phyloP scores from a whole-genome alignment of 2,797 vertebrate genomes.

The Avahi laniger region DNA sequence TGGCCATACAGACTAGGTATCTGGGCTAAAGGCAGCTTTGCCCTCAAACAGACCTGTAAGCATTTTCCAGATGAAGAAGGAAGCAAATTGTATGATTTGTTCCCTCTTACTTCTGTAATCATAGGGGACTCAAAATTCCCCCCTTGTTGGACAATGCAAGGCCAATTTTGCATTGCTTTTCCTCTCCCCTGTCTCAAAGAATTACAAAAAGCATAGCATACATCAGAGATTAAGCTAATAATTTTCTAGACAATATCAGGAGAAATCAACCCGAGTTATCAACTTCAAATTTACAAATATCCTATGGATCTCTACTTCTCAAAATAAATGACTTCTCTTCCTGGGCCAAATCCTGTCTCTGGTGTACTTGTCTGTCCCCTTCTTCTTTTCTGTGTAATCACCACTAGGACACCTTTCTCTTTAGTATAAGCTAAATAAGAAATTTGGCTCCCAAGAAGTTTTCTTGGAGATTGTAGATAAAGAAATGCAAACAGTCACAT shows the following conservation, averaged over 20 bases:
- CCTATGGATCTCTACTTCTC: neutral
- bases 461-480: conserved; percentile 37
- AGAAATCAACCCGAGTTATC: neutral
- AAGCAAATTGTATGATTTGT: neutral
- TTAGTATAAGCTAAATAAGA: conserved; percentile 10
- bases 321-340: neutral
- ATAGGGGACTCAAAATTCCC: neutral
- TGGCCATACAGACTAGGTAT: neutral
- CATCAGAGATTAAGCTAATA: neutral
- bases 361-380: neutral
- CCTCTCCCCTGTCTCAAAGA: neutral
- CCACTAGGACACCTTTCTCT: neutral
- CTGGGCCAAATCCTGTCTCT: neutral
- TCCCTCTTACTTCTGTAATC: neutral
- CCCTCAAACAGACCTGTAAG: neutral
- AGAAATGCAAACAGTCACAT: neutral
- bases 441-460: conserved; percentile 65
- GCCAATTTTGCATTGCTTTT: neutral
- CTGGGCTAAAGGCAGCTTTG: neutral
- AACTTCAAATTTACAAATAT: neutral
- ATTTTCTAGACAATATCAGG: neutral
- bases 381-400: neutral
- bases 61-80: conserved; percentile 37
- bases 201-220: neutral
- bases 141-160: neutral